A percentile compares a stretch with the other conserved stretches of the same genome.
These are phyloP conservation scores for Baryphthengus martii DNA, from an alignment of 2,113 vertebrate species.

Conservation along the genomic window DNA sequence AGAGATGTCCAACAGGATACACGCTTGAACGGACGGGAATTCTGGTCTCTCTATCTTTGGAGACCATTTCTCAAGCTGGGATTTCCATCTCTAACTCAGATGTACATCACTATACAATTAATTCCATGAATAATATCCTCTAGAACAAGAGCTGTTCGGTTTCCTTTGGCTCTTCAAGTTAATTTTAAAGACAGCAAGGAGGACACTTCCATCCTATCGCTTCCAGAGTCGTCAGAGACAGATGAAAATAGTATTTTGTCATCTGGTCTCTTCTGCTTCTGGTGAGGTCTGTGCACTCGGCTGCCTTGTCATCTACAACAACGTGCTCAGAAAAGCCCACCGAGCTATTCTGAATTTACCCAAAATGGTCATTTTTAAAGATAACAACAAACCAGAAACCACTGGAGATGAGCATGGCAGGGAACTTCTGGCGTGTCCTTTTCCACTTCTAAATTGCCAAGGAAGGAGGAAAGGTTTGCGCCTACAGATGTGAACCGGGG, in stretches of 20 bases:
- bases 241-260: neutral
- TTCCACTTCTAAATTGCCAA: neutral
- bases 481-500: neutral
- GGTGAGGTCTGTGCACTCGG: neutral
- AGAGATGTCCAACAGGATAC: neutral
- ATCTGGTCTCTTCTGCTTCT: neutral
- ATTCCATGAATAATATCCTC: neutral
- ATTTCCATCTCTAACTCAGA: neutral
- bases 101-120: too few relatives aligned
- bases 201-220: neutral
- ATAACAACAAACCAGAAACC: neutral
- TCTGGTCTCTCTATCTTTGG: neutral
- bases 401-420: neutral
- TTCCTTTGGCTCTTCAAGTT: neutral
- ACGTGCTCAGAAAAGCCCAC: neutral
- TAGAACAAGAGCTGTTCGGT: neutral
- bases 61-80: neutral
- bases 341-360: neutral
- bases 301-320: neutral
- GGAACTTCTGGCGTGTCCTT: neutral
- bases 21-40: fast-evolving
- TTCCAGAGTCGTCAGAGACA: neutral
- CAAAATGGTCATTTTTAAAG: neutral
- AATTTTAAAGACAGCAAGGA: neutral
- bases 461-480: neutral